Evolutionary conservation across 1,140 invertebrate species (phyloP).

Genomic region (Oryzaephilus surinamensis): DNA sequence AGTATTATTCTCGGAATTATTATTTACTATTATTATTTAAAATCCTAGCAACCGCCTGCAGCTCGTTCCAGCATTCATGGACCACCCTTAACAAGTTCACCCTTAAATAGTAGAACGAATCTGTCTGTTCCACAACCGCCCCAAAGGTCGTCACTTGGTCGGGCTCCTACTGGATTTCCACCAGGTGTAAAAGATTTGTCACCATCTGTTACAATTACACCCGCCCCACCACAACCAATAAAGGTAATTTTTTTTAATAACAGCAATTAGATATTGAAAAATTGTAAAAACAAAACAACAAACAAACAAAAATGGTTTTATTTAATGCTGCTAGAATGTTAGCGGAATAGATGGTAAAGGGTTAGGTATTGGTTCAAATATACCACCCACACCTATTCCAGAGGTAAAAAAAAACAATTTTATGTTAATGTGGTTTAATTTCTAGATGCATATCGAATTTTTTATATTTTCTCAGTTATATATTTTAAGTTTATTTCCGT

Average conservation of each 20-base stretch:
- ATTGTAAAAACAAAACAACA: no score
- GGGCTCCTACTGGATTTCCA: constrained; percentile 26
- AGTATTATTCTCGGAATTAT: neutral
- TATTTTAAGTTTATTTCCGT: no score
- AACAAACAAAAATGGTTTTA: constrained; percentile 8
- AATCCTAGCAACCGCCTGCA: constrained; percentile 39
- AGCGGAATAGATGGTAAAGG: constrained; percentile 28
- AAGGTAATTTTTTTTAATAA: constrained; percentile 36
- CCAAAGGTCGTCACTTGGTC: constrained; percentile 31
- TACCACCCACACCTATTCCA: constrained; percentile 18
- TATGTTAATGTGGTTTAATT: neutral
- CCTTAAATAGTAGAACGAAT: constrained; percentile 43
- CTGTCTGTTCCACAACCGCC: constrained; percentile 51
- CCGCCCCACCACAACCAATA: constrained; percentile 49
- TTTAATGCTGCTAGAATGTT: constrained; percentile 25
- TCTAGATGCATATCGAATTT: no score
- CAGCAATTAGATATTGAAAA: neutral
- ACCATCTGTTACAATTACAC: constrained; percentile 53
- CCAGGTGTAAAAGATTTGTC: constrained; percentile 35
- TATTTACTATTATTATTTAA: no score
- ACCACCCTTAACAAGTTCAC: constrained; percentile 39
- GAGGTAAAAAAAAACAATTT: constrained; percentile 18
- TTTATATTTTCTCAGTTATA: no score
- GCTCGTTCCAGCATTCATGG: constrained; percentile 44
- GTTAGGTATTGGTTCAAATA: constrained; percentile 17